Percentiles rank a stretch among this genome's conserved stretches.
These are phyloP conservation scores for Trichogramma pretiosum DNA, from an alignment of 1,140 invertebrate species.

Conservation along the genomic window DNA sequence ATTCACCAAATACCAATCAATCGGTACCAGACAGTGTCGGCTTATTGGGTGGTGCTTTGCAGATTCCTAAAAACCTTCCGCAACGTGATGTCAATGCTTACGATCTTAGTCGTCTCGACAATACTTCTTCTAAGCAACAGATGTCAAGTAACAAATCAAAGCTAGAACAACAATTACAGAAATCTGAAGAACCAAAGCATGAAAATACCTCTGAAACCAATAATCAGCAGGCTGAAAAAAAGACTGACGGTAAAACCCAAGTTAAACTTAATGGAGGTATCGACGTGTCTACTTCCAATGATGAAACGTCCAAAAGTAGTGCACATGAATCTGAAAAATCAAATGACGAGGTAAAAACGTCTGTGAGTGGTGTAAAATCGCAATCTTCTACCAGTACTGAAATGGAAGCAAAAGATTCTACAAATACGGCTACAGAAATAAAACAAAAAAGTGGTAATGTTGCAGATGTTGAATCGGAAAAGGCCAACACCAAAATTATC, in stretches of 20 bases:
- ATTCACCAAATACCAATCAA: no score
- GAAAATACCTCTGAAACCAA: not conserved
- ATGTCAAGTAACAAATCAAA: no score
- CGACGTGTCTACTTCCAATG: not conserved
- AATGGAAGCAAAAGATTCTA: slow-evolving; percentile 1
- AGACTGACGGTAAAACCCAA: not conserved
- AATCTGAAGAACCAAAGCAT: no score
- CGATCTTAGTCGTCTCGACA: no score
- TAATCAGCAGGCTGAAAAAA: slow-evolving; percentile 13
- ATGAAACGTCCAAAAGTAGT: slow-evolving; percentile 16
- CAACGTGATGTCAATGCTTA: no score
- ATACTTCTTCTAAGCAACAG: no score
- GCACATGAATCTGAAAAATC: not conserved
- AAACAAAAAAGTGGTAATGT: not conserved
- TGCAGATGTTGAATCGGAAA: slow-evolving; percentile 26
- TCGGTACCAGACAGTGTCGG: no score
- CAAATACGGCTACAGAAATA: not conserved
- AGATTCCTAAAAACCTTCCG: no score
- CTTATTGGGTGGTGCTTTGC: no score
- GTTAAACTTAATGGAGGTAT: slow-evolving; percentile 21
- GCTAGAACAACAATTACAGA: not conserved
- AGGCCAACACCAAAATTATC: slow-evolving; percentile 20
- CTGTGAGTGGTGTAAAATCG: no score
- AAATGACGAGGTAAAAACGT: slow-evolving; percentile 3
- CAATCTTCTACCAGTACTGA: no score